Evolutionary conservation across 2,888 invertebrate species (phyloP), one percentile per base, ranked within the genome.

Genomic region (Ectemnius lituratus): DNA sequence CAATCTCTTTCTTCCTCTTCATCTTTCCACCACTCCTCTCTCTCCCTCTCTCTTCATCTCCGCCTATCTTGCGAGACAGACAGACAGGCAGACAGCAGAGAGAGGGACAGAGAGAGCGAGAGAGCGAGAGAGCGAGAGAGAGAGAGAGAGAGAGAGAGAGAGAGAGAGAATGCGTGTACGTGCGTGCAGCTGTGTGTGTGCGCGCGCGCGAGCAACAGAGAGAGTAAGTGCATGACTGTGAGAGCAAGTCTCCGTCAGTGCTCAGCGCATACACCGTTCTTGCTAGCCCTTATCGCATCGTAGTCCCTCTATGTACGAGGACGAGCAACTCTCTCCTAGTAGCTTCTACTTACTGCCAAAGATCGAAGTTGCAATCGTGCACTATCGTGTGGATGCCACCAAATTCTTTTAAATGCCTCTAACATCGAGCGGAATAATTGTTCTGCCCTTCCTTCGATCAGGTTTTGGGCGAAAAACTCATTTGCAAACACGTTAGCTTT

Each of bases 311-410:
- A 23, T 23, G 23, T 23, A 23, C 23, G 23, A 23, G 23, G 23
- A 23, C 23, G 23, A 37, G 37, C 37, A 37, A 37, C 37, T 37
- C 64, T 61, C 75, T 79, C 75, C 69, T 69, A 64, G 57, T 60
- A 64, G 65, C 67, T 75, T 64, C 61, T 70, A 20, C 20, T n/a
- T 23, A 62, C 57, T 18, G 57, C 8, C 52, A 16, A 56, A 61
- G 60, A 47, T 58, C 67, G 46, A 59, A 57, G 60, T 66, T 27
- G n/a, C 27, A 14, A 61, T 57, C 63, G 23, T 65, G 60, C 74
- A 74, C 70, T 73, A 61, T 61, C 52, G 60, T 37, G 62, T 68
- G 60, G 75, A 75, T 71, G 75, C 60, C 71, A 67, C 60, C 20
- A 23, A 59, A 37, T 28, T 63, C 14, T 20, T 62, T n/a, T 46